phyloP scores from a whole-genome alignment of 1,140 invertebrate species.

The Pomacea maculata region DNA sequence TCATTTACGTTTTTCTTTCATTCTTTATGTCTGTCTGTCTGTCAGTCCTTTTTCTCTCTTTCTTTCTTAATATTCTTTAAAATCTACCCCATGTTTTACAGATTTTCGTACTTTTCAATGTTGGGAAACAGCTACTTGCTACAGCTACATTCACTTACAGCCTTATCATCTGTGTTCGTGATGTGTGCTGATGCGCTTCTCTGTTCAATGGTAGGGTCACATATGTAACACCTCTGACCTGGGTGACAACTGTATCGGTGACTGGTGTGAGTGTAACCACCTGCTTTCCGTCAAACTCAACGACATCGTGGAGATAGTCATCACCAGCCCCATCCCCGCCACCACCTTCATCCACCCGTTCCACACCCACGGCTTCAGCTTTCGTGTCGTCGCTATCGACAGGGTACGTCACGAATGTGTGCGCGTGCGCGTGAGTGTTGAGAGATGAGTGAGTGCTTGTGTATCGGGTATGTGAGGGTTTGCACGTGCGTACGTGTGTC shows the following conservation, averaged over 20 bases:
- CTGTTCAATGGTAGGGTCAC: constrained; percentile 74
- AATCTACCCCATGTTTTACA: too few relatives aligned
- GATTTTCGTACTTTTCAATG: too few relatives aligned
- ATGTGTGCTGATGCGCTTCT: neutral
- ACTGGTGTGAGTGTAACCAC: constrained; percentile 26
- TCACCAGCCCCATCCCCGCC: constrained; percentile 6
- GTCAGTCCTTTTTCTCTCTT: too few relatives aligned
- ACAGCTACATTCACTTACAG: too few relatives aligned
- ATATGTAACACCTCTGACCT: constrained; percentile 37
- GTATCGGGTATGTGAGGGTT: too few relatives aligned
- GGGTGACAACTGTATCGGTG: neutral
- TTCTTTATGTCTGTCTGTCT: too few relatives aligned
- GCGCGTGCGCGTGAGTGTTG: too few relatives aligned
- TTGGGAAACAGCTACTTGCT: too few relatives aligned
- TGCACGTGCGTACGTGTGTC: too few relatives aligned
- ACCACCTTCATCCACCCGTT: constrained; percentile 72
- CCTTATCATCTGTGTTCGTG: neutral
- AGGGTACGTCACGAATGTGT: constrained; percentile 1
- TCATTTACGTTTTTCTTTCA: too few relatives aligned
- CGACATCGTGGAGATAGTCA: constrained; percentile 26
- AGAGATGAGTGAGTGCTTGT: too few relatives aligned
- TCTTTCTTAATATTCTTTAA: too few relatives aligned
- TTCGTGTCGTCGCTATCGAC: constrained; percentile 73
- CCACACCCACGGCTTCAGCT: constrained; percentile 79
- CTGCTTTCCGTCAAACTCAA: constrained; percentile 3